A percentile compares a stretch with the other conserved stretches of the same genome.
Evolutionary conservation across 2,113 vertebrate genomes (phyloP).

Genomic region (Callithrix jacchus): DNA sequence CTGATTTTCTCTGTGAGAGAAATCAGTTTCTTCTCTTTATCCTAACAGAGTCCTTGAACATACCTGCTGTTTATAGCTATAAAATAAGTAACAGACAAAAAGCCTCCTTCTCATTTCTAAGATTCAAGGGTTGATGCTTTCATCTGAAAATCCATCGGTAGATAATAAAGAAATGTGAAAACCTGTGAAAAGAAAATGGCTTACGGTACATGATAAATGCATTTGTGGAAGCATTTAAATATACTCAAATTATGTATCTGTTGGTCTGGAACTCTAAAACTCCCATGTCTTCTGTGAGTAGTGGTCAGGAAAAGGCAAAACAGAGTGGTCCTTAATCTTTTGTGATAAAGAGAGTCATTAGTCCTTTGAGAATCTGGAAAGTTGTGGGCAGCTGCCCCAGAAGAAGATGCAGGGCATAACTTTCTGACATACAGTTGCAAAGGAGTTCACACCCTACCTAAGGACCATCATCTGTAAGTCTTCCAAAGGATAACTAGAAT

Average conservation of each 20-base stretch:
- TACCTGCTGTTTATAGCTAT: not conserved
- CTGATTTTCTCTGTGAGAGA: conserved; percentile 18
- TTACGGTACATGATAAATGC: not conserved
- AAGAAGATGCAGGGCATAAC: not conserved
- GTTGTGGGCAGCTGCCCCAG: not conserved
- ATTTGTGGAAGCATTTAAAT: not conserved
- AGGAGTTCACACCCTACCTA: not conserved
- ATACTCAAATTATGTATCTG: not conserved
- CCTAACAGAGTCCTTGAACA: not conserved
- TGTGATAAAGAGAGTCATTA: not conserved
- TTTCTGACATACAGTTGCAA: not conserved
- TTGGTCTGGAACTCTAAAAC: not conserved
- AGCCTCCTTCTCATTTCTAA: not conserved
- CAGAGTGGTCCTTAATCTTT: not conserved
- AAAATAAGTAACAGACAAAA: conserved; percentile 29
- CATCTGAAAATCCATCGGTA: not conserved
- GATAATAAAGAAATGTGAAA: conserved; percentile 7
- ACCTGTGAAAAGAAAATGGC: not conserved
- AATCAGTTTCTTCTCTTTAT: conserved; percentile 17
- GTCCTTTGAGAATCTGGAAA: not conserved
- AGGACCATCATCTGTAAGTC: not conserved
- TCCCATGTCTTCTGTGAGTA: not conserved
- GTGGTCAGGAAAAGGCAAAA: not conserved
- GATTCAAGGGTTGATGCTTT: conserved; percentile 19
- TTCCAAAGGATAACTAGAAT: not conserved